A percentile compares a stretch with the other conserved stretches of the same genome.
These are phyloP conservation scores for Sakesphorus luctuosus DNA, from an alignment of 2,113 vertebrate genomes.

Conservation along the genomic window DNA sequence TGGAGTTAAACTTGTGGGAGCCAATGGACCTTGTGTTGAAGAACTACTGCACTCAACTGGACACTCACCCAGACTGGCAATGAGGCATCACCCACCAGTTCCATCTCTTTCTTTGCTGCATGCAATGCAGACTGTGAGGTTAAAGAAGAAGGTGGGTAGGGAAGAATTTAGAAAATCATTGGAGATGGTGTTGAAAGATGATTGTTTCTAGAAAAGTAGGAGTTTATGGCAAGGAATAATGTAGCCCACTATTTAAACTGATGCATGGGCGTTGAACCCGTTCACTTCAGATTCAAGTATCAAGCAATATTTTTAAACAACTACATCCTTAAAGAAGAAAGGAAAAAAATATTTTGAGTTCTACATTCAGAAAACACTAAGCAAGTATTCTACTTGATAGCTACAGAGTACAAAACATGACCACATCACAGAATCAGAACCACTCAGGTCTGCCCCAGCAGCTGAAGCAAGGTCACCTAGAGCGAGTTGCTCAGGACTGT, in stretches of 20 bases:
- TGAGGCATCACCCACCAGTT: not conserved
- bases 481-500: not conserved
- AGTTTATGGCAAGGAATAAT: not conserved
- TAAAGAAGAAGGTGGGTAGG: not conserved
- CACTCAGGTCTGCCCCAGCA: not conserved
- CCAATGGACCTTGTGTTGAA: not conserved
- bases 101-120: not conserved
- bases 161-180: not conserved
- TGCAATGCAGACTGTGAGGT: not conserved
- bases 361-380: not conserved
- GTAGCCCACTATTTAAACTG: not conserved
- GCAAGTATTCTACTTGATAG: not conserved
- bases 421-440: not conserved
- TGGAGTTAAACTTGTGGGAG: not conserved
- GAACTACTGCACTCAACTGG: not conserved
- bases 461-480: not conserved
- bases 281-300: not conserved
- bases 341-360: not conserved
- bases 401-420: not conserved
- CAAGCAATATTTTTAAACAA: not conserved
- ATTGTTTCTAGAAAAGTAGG: not conserved
- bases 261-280: not conserved
- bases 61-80: accelerated
- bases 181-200: not conserved
- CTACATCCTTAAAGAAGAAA: not conserved